Evolutionary conservation across 2,888 invertebrate species (phyloP).

Genomic region (Apodemia mormo): DNA sequence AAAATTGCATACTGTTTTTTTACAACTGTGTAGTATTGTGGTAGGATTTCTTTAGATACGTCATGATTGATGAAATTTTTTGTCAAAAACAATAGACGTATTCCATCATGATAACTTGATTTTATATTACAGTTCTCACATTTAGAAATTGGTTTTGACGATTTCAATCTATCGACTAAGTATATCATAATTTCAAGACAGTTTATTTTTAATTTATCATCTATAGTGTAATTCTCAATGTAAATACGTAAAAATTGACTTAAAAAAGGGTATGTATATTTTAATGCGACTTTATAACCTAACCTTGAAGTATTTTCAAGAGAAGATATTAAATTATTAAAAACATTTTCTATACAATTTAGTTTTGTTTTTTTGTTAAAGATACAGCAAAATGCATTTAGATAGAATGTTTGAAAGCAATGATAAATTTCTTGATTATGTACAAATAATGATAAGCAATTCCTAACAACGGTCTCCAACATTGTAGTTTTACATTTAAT

Average conservation of each 20-base stretch:
- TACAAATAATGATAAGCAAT: conserved; percentile 48
- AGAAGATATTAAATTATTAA: conserved; percentile 49
- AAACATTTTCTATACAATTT: conserved; percentile 42
- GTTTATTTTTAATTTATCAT: conserved; percentile 22
- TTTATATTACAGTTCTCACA: conserved; percentile 61
- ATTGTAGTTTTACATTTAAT: conserved; percentile 46
- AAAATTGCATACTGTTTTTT: conserved; percentile 53
- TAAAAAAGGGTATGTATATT: conserved; percentile 56
- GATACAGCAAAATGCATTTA: conserved; percentile 55
- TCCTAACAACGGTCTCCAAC: conserved; percentile 44
- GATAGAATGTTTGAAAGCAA: conserved; percentile 59
- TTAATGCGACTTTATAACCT: conserved; percentile 49
- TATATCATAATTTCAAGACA: conserved; percentile 54
- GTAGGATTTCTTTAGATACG: conserved; percentile 43
- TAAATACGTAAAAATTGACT: conserved; percentile 59
- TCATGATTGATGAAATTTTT: conserved; percentile 50
- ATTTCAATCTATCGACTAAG: conserved; percentile 48
- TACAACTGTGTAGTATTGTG: conserved; percentile 44
- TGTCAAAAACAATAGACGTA: conserved; percentile 55
- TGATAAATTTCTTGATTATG: conserved; percentile 53
- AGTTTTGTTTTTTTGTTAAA: conserved; percentile 44
- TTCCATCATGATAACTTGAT: conserved; percentile 59
- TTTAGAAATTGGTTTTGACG: conserved; percentile 54
- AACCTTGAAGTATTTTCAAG: conserved; percentile 55
- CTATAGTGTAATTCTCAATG: conserved; percentile 42